These are phyloP conservation scores for Galeopsomyia nigrocyanea DNA, from an alignment of 2,888 invertebrate genomes.

Conservation along the genomic window DNA sequence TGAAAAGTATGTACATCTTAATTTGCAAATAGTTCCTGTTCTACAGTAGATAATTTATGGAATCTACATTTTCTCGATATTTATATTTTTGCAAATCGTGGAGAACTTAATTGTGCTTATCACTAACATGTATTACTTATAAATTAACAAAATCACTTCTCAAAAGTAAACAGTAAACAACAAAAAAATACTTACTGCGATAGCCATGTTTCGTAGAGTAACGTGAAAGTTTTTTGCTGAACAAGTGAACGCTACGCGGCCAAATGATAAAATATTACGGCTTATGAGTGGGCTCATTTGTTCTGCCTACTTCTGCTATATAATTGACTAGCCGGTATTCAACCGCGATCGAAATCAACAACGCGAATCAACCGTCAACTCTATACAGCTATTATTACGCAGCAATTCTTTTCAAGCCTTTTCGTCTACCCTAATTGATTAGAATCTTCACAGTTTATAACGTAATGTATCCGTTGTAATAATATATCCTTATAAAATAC, in stretches of 20 bases:
- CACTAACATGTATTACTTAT: no score
- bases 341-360: no score
- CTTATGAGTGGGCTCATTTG: slow-evolving; percentile 58
- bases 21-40: no score
- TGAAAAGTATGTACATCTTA: no score
- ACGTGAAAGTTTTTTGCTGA: slow-evolving; percentile 55
- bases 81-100: no score
- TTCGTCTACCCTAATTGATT: background rate
- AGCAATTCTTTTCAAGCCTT: background rate
- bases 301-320: slow-evolving; percentile 4
- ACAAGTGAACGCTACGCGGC: slow-evolving; percentile 54
- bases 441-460: background rate
- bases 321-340: no score
- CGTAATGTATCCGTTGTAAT: no score
- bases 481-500: no score
- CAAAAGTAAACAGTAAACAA: background rate
- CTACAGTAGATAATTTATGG: no score
- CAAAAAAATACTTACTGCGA: slow-evolving; percentile 58
- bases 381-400: background rate
- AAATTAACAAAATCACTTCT: no score
- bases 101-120: no score
- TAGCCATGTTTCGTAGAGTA: slow-evolving; percentile 63
- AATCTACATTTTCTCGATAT: no score
- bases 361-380: background rate
- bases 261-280: slow-evolving; percentile 55